phyloP scores from a whole-genome alignment of 2,113 vertebrate species.

The Pica pica region DNA sequence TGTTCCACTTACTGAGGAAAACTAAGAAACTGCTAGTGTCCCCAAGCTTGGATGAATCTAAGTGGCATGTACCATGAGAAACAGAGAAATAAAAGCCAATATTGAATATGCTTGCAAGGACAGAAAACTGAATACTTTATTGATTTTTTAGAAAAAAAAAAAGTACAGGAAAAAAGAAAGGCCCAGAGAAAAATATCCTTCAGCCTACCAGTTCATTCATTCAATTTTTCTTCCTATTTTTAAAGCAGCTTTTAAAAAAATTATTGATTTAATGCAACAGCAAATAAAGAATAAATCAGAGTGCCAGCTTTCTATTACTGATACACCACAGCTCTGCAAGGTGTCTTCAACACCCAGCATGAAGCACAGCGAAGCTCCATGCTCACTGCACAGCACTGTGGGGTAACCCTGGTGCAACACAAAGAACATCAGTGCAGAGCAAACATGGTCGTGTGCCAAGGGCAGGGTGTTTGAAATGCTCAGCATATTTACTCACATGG shows the following conservation, averaged over 20 bases:
- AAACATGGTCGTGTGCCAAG: rapidly evolving
- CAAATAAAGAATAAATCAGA: not conserved
- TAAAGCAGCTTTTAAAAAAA: not conserved
- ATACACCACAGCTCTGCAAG: not conserved
- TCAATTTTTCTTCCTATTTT: not conserved
- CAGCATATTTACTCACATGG: not conserved
- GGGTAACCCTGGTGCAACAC: not conserved
- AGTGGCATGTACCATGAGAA: not conserved
- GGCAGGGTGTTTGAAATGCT: not conserved
- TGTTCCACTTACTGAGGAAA: not conserved
- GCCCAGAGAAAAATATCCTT: not conserved
- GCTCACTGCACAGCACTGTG: not conserved
- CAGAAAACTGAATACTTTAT: not conserved
- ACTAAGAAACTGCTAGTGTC: not conserved
- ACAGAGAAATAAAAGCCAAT: not conserved
- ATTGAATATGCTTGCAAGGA: not conserved
- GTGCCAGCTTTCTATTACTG: not conserved
- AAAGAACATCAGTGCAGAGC: not conserved
- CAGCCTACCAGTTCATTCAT: not conserved
- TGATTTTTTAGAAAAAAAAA: not conserved
- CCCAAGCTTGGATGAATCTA: not conserved
- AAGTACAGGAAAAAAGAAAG: not conserved
- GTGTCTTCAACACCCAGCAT: not conserved
- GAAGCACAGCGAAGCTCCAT: not conserved
- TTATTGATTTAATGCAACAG: not conserved